Evolutionary conservation across 2,113 vertebrate species (phyloP), one percentile per base, ranked within the genome.

Genomic region (Campylomormyrus tamandua): DNA sequence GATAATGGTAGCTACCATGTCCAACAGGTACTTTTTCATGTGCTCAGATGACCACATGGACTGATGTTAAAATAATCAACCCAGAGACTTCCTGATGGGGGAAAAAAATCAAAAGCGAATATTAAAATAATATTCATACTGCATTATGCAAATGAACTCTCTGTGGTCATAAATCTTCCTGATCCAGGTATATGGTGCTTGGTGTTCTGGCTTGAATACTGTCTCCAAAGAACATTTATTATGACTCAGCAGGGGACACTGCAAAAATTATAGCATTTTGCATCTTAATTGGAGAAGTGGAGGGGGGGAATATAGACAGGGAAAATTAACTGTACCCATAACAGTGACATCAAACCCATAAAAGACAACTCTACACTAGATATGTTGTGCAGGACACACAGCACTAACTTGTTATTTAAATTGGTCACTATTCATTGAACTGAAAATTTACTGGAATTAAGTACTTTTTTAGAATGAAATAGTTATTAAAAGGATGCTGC

Each of bases 111-210:
- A 27, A 45, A 83, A 56, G 49, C 27, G 49, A 83, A 83, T 83
- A 83, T 89, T 89, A 89, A 89, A 89, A 89, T 89, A 89, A 89
- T 89, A 89, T 89, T 83, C 88, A 89, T 35, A 83, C 88, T 83
- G 88, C 74, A 83, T 89, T 89, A 89, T 89, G 89, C 89, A 89
- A 89, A 89, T 89, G 13, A 27, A n/a, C 13, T 85, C 77, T 84
- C 80, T 46, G 2, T 31, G 50, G 52, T 89, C 52, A 46, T 89
- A 85, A 84, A 89, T 85, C 89, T 89, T 84, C 21, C 39, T 19
- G 89, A 89, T 62, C 39, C 80, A 56, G 39, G 77, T 89, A 62
- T 89, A 58, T 58, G 66, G 80, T 42, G 52, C 39, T 53, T 31
- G 52, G 52, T 85, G 80, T 48, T 62, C 50, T 58, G 50, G 52